Evolutionary conservation across 2,888 invertebrate genomes (phyloP).

Genomic region (Euproctis similis): DNA sequence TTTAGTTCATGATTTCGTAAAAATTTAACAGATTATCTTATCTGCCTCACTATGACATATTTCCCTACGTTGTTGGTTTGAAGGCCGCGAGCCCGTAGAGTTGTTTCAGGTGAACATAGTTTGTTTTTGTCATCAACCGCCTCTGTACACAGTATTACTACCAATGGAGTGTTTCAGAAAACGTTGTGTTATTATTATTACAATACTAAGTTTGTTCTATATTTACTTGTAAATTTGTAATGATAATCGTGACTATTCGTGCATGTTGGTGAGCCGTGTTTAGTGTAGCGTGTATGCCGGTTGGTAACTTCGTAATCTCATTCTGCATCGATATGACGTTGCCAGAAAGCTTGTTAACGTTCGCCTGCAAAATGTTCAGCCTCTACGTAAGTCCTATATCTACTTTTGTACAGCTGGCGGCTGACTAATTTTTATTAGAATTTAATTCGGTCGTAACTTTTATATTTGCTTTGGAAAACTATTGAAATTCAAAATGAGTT

Average conservation of each 20-base stretch:
- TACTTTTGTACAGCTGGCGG: neutral
- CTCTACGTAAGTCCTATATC: constrained; percentile 35
- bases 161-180: constrained; percentile 12
- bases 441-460: constrained; percentile 1
- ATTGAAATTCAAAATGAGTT: constrained; percentile 2
- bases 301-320: constrained; percentile 16
- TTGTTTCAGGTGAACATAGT: constrained; percentile 41
- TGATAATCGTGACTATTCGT: constrained; percentile 26
- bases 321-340: constrained; percentile 36
- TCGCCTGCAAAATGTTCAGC: constrained; percentile 31
- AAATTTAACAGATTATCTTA: constrained; percentile 50
- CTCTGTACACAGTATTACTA: constrained; percentile 16
- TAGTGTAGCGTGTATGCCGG: constrained; percentile 17
- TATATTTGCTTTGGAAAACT: neutral
- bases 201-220: constrained; percentile 2
- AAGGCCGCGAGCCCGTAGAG: constrained; percentile 40
- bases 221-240: constrained; percentile 11
- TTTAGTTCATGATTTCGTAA: constrained; percentile 13
- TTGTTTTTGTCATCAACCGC: constrained; percentile 33
- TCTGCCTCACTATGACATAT: constrained; percentile 35
- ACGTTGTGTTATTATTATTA: constrained; percentile 7
- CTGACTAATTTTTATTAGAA: neutral
- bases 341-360: constrained; percentile 38
- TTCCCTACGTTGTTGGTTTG: constrained; percentile 27
- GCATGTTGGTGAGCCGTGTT: constrained; percentile 14